phyloP scores from a whole-genome alignment of 2,113 vertebrate genomes.

The Triplophysa rosa region DNA sequence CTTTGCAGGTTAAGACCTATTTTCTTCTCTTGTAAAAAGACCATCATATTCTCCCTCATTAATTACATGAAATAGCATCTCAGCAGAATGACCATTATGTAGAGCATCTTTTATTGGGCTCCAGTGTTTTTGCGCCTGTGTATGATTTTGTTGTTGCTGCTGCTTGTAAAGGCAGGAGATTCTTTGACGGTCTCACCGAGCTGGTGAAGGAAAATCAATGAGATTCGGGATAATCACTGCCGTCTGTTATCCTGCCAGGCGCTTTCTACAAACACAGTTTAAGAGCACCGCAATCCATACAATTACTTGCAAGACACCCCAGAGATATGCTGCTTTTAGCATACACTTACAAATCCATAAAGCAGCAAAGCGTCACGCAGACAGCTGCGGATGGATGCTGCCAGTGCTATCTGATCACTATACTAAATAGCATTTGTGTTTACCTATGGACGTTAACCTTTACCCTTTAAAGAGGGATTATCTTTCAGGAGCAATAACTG shows the following conservation, averaged over 20 bases:
- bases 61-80: background rate
- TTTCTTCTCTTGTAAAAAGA: background rate
- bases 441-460: constrained; percentile 30
- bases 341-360: constrained; percentile 17
- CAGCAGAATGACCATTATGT: constrained; percentile 17
- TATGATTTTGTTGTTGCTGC: constrained; percentile 37
- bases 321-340: constrained; percentile 17
- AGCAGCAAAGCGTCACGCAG: constrained; percentile 12
- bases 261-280: constrained; percentile 38
- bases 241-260: constrained; percentile 38
- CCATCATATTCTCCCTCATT: constrained; percentile 14
- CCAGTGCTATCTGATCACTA: constrained; percentile 4
- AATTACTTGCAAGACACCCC: constrained; percentile 45
- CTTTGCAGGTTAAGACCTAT: no score
- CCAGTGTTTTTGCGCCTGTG: background rate
- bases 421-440: constrained; percentile 17
- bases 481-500: constrained; percentile 34
- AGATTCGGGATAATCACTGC: constrained; percentile 37
- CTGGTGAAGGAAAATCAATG: constrained; percentile 48
- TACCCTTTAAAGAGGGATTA: constrained; percentile 24
- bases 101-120: constrained; percentile 1
- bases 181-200: constrained; percentile 30
- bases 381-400: background rate
- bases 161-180: constrained; percentile 21
- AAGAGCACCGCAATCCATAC: constrained; percentile 44